Evolutionary conservation across 2,797 vertebrate species (phyloP).

Genomic region (Poecilia gillii): DNA sequence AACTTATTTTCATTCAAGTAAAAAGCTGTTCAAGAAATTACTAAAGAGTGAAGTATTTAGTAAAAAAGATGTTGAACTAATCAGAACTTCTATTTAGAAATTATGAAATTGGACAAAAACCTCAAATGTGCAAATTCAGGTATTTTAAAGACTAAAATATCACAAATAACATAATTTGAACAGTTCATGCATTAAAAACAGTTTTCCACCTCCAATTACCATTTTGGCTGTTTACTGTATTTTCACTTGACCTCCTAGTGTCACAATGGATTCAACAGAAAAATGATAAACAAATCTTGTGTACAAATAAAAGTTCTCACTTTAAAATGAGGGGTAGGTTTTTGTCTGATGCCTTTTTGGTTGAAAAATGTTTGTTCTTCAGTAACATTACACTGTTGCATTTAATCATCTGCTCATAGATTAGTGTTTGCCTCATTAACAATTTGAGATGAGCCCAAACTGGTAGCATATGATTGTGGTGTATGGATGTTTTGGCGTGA

Average conservation of each 20-base stretch:
- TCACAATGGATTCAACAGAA: too few species aligned
- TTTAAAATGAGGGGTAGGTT: neutral
- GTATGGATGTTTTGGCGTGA: too few species aligned
- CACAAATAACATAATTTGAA: neutral
- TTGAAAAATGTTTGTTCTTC: neutral
- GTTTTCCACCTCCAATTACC: too few species aligned
- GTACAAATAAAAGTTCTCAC: neutral
- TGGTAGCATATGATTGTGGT: too few species aligned
- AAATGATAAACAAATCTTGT: neutral
- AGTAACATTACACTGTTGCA: neutral
- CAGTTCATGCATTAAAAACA: too few species aligned
- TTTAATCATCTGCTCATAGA: too few species aligned
- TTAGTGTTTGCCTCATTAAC: too few species aligned
- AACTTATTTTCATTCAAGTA: neutral
- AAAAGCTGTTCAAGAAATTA: neutral
- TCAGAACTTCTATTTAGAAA: neutral
- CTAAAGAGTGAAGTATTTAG: neutral
- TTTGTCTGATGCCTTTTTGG: neutral
- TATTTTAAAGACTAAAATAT: neutral
- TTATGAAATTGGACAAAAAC: too few species aligned
- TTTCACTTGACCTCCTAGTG: too few species aligned
- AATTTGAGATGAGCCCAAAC: too few species aligned
- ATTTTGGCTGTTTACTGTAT: too few species aligned
- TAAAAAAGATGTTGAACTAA: neutral
- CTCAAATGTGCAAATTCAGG: neutral